Evolutionary conservation across 2,797 vertebrate genomes (phyloP), one percentile per base, ranked within the genome.

Genomic region (Schizopygopsis pylzovi): DNA sequence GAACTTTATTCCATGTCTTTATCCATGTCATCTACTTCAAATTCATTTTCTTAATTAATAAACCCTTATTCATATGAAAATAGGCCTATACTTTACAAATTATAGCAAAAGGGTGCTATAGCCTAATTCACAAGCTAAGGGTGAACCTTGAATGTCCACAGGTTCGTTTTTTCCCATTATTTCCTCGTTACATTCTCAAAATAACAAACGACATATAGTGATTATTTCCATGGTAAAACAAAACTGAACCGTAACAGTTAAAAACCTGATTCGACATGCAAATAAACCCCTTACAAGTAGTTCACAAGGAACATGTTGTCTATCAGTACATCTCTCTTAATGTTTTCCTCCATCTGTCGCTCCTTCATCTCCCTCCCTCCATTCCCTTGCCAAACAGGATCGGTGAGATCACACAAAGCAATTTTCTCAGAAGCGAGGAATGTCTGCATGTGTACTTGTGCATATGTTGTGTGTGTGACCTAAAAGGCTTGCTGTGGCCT

Each of bases 391-490:
- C 93, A 95, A 95, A 95, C 95, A 93, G 95, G 95, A 95, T 95
- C 90, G 94, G 95, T 95, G 93, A 92, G 95, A 94, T 95, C 94
- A 92, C 90, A 93, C 86, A 91, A 93, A 92, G 93, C 89, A 92
- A 81, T 95, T 94, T 95, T 94, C 94, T 95, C 94, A 95, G 93
- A 93, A 94, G 92, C 92, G 90, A 94, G 94, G 95, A 96, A 96
- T 95, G 95, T 91, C 90, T 87, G 56, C 59, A 43, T 85, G 82
- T 84, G 59, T 82, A 15, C 77, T 72, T 86, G 61, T 77, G 85
- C 18, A 52, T 77, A 18, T 68, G 47, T 45, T 84, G 41, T 85
- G 78, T 61, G 68, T 75, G 82, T 78, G 56, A 73, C 67, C 61
- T 37, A 65, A 83, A 52, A 79, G 59, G 37, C 82, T 84, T 88